phyloP scores from a whole-genome alignment of 2,888 invertebrate species.

The Terebella lapidaria region DNA sequence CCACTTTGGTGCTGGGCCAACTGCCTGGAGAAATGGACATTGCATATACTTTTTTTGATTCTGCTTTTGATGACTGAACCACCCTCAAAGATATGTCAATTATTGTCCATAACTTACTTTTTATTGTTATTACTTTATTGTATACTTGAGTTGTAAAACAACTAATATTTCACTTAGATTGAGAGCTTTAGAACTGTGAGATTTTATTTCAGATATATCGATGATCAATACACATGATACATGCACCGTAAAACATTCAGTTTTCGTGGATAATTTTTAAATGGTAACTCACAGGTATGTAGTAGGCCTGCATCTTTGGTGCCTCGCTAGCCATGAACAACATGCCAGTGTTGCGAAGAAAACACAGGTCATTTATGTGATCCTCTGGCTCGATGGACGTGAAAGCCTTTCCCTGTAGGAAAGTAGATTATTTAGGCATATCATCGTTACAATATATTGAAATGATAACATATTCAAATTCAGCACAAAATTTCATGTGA shows the following conservation, averaged over 20 bases:
- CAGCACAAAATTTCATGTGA: too few species aligned
- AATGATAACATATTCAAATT: not conserved
- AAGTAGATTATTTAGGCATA: not conserved
- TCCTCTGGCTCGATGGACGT: conserved; percentile 77
- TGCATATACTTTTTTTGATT: not conserved
- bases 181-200: too few species aligned
- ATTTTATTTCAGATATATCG: too few species aligned
- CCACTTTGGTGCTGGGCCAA: conserved; percentile 93
- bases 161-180: too few species aligned
- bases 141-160: not conserved
- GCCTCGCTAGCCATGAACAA: conserved; percentile 92
- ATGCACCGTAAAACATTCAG: not conserved
- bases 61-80: too few species aligned
- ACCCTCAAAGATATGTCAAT: too few species aligned
- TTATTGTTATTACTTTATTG: too few species aligned
- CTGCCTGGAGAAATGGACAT: conserved; percentile 43
- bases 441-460: not conserved
- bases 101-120: too few species aligned
- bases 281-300: conserved; percentile 70
- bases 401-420: conserved; percentile 72
- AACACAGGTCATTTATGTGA: conserved; percentile 81
- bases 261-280: not conserved
- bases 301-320: conserved; percentile 89
- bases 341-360: conserved; percentile 81
- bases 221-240: too few species aligned